phyloP scores from a whole-genome alignment of 2,888 invertebrate species.

The Clivina fossor region DNA sequence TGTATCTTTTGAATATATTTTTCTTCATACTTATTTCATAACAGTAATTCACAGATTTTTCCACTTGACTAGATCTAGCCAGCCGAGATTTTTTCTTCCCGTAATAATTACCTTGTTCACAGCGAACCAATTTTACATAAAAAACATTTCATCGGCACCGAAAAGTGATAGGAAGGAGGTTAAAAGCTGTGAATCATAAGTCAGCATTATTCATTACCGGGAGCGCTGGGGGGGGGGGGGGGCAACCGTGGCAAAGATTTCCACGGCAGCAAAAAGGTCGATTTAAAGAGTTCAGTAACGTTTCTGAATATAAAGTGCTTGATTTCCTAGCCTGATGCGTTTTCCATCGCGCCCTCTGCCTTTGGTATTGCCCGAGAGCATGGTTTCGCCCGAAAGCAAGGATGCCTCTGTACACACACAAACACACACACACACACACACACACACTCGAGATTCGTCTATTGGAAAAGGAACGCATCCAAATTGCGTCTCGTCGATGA shows the following conservation, averaged over 20 bases:
- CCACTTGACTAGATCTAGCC: no score
- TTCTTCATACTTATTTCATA: no score
- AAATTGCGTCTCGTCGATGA: no score
- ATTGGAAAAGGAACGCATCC: no score
- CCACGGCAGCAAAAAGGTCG: slow-evolving; percentile 7
- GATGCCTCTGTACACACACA: no score
- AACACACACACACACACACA: no score
- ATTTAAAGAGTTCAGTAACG: slow-evolving; percentile 25
- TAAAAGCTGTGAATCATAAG: slow-evolving; percentile 14
- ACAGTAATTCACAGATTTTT: no score
- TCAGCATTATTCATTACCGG: slow-evolving; percentile 31
- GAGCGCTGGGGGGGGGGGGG: no score
- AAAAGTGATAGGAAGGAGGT: neutral
- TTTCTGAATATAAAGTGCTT: slow-evolving; percentile 32
- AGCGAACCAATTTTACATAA: slow-evolving; percentile 2
- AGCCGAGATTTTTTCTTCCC: slow-evolving; percentile 3
- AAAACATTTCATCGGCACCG: neutral
- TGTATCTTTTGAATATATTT: no score
- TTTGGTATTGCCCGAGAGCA: no score
- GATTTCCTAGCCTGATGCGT: slow-evolving; percentile 22
- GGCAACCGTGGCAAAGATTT: neutral
- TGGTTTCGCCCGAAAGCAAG: no score
- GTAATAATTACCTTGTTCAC: slow-evolving; percentile 9
- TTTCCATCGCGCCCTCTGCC: neutral
- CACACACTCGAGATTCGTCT: no score